Evolutionary conservation across 1,140 invertebrate species (phyloP), one percentile per base, ranked within the genome.

Genomic region (Atta cephalotes): DNA sequence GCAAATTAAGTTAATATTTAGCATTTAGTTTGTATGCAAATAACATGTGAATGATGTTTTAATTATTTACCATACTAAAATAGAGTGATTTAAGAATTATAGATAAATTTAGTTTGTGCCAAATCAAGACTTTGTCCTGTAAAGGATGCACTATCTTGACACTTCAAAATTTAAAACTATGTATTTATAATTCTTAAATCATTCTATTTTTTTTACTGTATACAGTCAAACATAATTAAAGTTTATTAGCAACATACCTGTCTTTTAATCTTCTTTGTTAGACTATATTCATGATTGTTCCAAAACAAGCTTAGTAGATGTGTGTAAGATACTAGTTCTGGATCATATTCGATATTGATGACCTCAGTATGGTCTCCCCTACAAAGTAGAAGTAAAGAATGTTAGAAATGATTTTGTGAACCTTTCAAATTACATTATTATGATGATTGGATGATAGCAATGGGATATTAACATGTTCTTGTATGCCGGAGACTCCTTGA

Each of bases 351-450:
- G 70, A 99, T 96, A 93, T 99, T 97, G 68, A 99, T 97, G 6
- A 98, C 97, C 96, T 99, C 99, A 45, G 98, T 99, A 92, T 99
- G 98, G 94, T 99, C 98, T 53, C 98, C 98, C 87, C 98, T 99
- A 94, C 81, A 96, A 96, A 96, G 90, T 92, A 88, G 77, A 93
- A 14, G 4, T 2, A 49, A 68, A 62, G 70, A 39, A 49, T 35
- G 14, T 82, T 2, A 60, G 18, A 10, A n/a, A 49, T 5, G 16
- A 60, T 49, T 9, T 62, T 2, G 1, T 7, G 2, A 45, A n/a
- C 2, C 16, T 56, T 21, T 16, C 5, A 16, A 76, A 31, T 60
- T 72, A 58, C 53, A 56, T 10, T 9, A 18, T 39, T 35, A 31
- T 18, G 12, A 35, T n/a, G 12, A 18, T 12, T 14, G 5, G 3